Evolutionary conservation across 2,888 invertebrate species (phyloP), one percentile per base, ranked within the genome.

Genomic region (Drosophila anomelani): DNA sequence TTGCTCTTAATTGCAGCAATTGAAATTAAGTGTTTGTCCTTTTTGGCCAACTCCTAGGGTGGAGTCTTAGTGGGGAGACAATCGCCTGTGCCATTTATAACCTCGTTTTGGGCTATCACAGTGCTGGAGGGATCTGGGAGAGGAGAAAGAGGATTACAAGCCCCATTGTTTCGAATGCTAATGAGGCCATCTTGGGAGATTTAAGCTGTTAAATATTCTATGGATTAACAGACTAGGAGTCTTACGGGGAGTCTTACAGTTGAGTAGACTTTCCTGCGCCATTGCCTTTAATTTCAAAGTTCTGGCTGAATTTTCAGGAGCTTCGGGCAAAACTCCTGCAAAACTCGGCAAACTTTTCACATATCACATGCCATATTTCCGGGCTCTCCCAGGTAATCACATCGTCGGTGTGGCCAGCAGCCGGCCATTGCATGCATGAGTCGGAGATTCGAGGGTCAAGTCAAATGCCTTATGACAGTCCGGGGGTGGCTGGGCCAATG

Each of bases 1-100:
- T 46, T 64, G 62, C 63, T 81, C 79, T 85, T 85, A 85, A 85
- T 89, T 85, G 89, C 82, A 70, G 79, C 84, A 89, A 85, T 89
- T 89, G 88, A 85, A 85, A 85, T 84, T 89, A 85, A 85, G 88
- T 89, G 84, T 76, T 43, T 76, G 75, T 74, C 87, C 74, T 70
- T 81, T 89, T 77, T 38, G 71, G 67, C 54, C 63, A 68, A 54
- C 59, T 43, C 70, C 23, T 34, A 26, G 38, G 15, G 34, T 10
- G 47, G 53, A 64, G 55, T 66, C 78, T 81, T 75, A 80, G 83
- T 82, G 67, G 73, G 56, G 47, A 66, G 69, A 70, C 75, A 81
- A 69, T 73, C 60, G 39, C 67, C 62, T 43, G 57, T 70, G 73
- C 63, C 78, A 67, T 80, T 84, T 83, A 83, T 75, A 62, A 70